A percentile compares a stretch with the other conserved stretches of the same genome.
Conservation (phyloP, 1,140 invertebrate genomes). For the Tetramorium simillimum region DNA sequence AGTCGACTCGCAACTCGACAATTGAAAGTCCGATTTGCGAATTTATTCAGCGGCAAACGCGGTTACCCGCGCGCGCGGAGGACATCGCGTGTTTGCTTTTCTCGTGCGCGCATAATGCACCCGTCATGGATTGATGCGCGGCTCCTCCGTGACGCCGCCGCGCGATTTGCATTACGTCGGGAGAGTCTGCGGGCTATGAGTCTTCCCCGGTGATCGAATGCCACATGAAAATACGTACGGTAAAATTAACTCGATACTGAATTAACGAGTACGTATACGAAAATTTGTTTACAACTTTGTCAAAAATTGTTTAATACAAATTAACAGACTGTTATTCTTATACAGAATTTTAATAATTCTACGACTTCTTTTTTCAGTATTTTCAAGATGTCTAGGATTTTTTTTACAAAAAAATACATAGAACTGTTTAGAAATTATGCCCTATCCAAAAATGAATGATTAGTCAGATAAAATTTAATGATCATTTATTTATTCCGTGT, state of each 20-base stretch:
- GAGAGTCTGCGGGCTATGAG: background rate
- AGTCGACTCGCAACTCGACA: slow-evolving; percentile 24
- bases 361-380: too few relatives aligned
- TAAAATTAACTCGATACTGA: background rate
- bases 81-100: slow-evolving; percentile 14
- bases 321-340: too few relatives aligned
- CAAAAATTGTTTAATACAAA: too few relatives aligned
- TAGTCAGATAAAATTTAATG: too few relatives aligned
- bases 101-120: slow-evolving; percentile 34
- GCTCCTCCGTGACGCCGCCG: background rate
- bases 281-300: too few relatives aligned
- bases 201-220: background rate
- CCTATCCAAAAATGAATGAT: too few relatives aligned
- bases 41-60: slow-evolving; percentile 44
- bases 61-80: slow-evolving; percentile 13
- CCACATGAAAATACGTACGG: background rate
- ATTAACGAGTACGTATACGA: background rate
- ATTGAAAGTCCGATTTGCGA: slow-evolving; percentile 46
- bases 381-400: too few relatives aligned
- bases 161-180: slow-evolving; percentile 33
- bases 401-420: too few relatives aligned
- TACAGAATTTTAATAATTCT: too few relatives aligned
- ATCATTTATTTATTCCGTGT: too few relatives aligned
- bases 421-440: too few relatives aligned
- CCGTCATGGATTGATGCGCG: slow-evolving; percentile 46